Conservation (phyloP, 37 sponge, comb jelly and placozoan genomes). For the Oopsacas minuta region DNA sequence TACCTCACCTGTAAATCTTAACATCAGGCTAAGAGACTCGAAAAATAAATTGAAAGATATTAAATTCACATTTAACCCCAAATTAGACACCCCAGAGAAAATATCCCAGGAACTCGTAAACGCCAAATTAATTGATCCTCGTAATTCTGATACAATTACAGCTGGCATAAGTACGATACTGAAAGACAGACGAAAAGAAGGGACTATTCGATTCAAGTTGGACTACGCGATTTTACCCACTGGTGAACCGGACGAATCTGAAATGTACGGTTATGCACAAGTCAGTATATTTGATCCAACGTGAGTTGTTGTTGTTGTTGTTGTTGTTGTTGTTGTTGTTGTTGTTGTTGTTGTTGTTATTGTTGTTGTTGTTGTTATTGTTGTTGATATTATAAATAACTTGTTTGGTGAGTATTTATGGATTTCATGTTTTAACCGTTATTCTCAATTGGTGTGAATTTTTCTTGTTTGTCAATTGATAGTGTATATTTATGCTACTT, state of each 20-base stretch:
- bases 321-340: too few species aligned
- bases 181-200: not conserved
- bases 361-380: too few species aligned
- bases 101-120: not conserved
- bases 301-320: too few species aligned
- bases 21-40: slow-evolving; percentile 33
- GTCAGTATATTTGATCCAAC: not conserved
- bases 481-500: too few species aligned
- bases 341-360: too few species aligned
- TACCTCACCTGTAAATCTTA: not conserved
- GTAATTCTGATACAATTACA: not conserved
- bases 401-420: too few species aligned
- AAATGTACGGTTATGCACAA: not conserved
- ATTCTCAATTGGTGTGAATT: too few species aligned
- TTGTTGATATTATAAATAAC: too few species aligned
- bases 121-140: not conserved
- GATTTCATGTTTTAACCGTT: too few species aligned
- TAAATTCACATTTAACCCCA: slow-evolving; percentile 53
- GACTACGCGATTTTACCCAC: not conserved
- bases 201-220: not conserved
- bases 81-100: not conserved
- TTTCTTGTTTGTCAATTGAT: too few species aligned
- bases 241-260: not conserved
- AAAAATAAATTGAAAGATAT: slow-evolving; percentile 69
- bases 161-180: slow-evolving; percentile 1